Conservation (phyloP, 2,797 vertebrate genomes). For the Garrulus glandarius region DNA sequence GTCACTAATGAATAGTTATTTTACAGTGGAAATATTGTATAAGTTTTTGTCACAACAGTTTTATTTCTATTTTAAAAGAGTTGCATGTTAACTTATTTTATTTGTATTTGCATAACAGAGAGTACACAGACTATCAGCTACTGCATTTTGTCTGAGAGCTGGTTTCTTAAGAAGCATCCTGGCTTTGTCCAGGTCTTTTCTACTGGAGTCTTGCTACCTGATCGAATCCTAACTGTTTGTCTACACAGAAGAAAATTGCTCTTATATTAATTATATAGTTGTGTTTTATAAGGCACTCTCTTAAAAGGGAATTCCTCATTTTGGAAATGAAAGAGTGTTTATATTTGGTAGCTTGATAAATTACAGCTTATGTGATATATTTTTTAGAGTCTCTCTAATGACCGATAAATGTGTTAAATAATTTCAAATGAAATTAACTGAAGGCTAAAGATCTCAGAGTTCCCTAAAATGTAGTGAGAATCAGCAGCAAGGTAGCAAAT, state of each 20-base stretch:
- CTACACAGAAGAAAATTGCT: neutral
- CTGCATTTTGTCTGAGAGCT: neutral
- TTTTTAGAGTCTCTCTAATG: neutral
- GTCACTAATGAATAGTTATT: conserved; percentile 3
- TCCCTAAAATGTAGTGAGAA: neutral
- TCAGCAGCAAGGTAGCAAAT: neutral
- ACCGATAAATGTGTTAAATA: neutral
- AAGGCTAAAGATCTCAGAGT: neutral
- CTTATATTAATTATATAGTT: neutral
- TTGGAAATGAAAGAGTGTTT: neutral
- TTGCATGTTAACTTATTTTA: neutral
- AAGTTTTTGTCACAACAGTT: neutral
- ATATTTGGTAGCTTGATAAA: neutral
- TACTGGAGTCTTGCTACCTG: neutral
- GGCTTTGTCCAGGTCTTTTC: neutral
- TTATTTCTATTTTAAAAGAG: neutral
- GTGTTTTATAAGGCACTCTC: neutral
- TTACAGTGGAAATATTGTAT: neutral
- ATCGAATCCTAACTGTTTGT: neutral
- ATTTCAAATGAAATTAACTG: neutral
- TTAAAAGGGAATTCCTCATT: neutral
- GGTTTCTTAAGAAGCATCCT: neutral
- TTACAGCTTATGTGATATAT: neutral
- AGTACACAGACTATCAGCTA: neutral
- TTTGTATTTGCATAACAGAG: neutral